phyloP scores from a whole-genome alignment of 2,113 vertebrate genomes.

The Heterocephalus glaber region DNA sequence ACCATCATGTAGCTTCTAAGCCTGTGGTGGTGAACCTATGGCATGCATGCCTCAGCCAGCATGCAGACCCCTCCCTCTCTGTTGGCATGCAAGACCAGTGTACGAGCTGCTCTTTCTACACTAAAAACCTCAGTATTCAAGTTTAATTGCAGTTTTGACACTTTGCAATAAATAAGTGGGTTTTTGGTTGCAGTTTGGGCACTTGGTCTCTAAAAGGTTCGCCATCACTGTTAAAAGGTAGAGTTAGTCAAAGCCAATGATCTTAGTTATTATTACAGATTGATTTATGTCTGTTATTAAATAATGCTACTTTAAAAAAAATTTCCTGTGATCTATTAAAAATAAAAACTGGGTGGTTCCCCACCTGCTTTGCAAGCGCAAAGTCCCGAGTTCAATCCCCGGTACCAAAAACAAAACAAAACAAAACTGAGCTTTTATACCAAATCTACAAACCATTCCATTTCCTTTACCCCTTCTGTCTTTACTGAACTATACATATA shows the following conservation, averaged over 20 bases:
- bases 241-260: not conserved
- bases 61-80: not conserved
- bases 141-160: not conserved
- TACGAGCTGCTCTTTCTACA: not conserved
- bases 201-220: not conserved
- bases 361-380: no score
- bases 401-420: no score
- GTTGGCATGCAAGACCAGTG: not conserved
- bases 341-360: no score
- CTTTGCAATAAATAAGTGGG: not conserved
- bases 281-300: not conserved
- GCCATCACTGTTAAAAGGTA: not conserved
- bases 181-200: not conserved
- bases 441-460: not conserved
- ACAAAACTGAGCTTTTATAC: not conserved
- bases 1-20: not conserved
- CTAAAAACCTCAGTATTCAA: not conserved
- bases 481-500: not conserved
- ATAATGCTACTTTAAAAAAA: slow-evolving; percentile 20
- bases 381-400: no score
- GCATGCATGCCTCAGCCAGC: not conserved
- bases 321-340: slow-evolving; percentile 14
- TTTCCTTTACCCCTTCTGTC: not conserved
- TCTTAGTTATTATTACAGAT: not conserved
- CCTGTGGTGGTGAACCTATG: not conserved